These are phyloP conservation scores for Anguilla anguilla DNA, from an alignment of 2,797 vertebrate species.

Conservation along the genomic window DNA sequence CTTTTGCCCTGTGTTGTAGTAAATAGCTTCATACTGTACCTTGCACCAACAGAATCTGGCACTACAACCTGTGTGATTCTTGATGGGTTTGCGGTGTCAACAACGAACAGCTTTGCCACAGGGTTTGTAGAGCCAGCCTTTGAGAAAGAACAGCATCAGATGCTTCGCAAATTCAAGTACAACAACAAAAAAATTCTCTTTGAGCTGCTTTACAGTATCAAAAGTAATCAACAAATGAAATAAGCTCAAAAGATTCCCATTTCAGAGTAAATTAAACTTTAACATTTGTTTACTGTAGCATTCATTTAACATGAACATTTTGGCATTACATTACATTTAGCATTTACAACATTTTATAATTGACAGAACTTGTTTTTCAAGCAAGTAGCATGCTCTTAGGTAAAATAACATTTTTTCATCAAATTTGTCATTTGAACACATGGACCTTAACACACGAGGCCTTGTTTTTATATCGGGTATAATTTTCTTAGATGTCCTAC, in stretches of 20 bases:
- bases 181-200: not conserved
- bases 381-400: too few relatives aligned
- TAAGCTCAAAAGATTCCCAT: not conserved
- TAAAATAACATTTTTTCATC: not conserved
- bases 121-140: constrained; percentile 89
- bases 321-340: too few relatives aligned
- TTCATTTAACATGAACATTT: not conserved
- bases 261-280: not conserved
- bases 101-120: constrained; percentile 82
- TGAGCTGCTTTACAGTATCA: not conserved
- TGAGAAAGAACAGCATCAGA: constrained; percentile 42
- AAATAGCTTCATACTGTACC: constrained; percentile 66
- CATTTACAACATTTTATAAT: too few relatives aligned
- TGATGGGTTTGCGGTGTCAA: constrained; percentile 64
- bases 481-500: constrained; percentile 59
- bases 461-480: not conserved
- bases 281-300: constrained; percentile 34
- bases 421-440: too few relatives aligned
- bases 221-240: not conserved
- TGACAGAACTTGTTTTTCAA: too few relatives aligned
- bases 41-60: constrained; percentile 70
- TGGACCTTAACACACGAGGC: not conserved
- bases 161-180: not conserved
- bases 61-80: constrained; percentile 72
- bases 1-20: not conserved